Evolutionary conservation across 1,140 invertebrate genomes (phyloP).

Genomic region (Drosophila quadrilineata): DNA sequence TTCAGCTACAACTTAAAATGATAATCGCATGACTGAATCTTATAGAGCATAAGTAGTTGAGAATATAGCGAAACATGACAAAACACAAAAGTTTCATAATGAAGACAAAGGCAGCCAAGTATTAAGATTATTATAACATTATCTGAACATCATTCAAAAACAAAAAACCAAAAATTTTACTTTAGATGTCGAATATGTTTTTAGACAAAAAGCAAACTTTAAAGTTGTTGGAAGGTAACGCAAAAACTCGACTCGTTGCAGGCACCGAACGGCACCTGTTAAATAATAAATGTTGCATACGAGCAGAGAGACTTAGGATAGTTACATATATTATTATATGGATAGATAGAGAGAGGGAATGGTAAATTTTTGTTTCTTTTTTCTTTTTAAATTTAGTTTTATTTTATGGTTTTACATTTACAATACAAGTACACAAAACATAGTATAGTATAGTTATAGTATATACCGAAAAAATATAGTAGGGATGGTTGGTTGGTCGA

Average conservation of each 20-base stretch:
- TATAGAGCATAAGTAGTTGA: constrained; percentile 39
- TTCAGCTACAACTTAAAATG: constrained; percentile 76
- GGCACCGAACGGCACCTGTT: constrained; percentile 42
- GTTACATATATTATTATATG: no score
- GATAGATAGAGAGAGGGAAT: no score
- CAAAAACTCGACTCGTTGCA: constrained; percentile 1
- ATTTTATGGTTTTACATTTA: constrained; percentile 49
- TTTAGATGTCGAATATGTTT: constrained; percentile 28
- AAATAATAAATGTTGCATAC: constrained; percentile 55
- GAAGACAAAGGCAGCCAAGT: constrained; percentile 44
- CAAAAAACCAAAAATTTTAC: no score
- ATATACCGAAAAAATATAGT: no score
- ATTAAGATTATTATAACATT: constrained; percentile 39
- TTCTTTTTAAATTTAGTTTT: constrained; percentile 61
- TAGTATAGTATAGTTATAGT: constrained; percentile 2
- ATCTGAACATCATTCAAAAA: constrained; percentile 36
- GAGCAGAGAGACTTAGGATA: constrained; percentile 16
- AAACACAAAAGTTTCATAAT: constrained; percentile 51
- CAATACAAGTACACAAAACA: constrained; percentile 42
- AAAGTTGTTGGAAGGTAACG: constrained; percentile 37
- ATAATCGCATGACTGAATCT: constrained; percentile 48
- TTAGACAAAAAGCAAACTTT: constrained; percentile 59
- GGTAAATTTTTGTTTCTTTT: no score
- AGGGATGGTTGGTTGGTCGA: neutral
- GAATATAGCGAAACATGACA: constrained; percentile 60